These are phyloP conservation scores for Carduelis carduelis DNA, from an alignment of 2,797 vertebrate species.

Conservation along the genomic window DNA sequence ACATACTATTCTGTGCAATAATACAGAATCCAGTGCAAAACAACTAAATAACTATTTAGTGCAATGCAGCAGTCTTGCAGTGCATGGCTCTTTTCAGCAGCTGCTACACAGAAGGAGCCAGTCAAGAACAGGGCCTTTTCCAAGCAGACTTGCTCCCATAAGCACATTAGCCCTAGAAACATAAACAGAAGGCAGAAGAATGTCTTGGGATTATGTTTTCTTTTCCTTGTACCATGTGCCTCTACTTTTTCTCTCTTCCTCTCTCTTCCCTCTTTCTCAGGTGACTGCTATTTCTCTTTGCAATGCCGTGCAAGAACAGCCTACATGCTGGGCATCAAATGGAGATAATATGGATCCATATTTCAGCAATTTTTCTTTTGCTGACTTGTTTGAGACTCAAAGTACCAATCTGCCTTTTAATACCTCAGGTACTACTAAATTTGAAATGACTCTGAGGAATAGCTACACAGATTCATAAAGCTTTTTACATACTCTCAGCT, in stretches of 20 bases:
- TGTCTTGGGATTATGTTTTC: background rate
- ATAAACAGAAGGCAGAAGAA: background rate
- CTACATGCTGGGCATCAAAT: background rate
- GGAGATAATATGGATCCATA: background rate
- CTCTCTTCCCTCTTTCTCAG: background rate
- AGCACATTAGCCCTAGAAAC: background rate
- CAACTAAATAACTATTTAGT: background rate
- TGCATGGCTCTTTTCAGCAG: background rate
- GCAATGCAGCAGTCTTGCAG: background rate
- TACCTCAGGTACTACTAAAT: conserved; percentile 4
- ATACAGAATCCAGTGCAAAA: background rate
- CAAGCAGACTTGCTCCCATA: background rate
- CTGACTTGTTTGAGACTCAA: background rate
- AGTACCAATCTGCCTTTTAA: conserved; percentile 17
- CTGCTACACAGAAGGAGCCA: background rate
- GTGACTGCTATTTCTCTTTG: background rate
- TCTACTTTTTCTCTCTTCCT: background rate
- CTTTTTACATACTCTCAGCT: background rate
- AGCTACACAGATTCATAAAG: background rate
- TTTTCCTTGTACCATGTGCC: background rate
- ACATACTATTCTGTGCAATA: background rate
- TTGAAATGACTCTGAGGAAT: conserved; percentile 13
- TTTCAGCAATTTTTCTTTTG: background rate
- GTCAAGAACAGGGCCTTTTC: background rate
- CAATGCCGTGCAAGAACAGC: background rate